Conservation (phyloP, 1,140 invertebrate genomes). For the Asobara japonica region DNA sequence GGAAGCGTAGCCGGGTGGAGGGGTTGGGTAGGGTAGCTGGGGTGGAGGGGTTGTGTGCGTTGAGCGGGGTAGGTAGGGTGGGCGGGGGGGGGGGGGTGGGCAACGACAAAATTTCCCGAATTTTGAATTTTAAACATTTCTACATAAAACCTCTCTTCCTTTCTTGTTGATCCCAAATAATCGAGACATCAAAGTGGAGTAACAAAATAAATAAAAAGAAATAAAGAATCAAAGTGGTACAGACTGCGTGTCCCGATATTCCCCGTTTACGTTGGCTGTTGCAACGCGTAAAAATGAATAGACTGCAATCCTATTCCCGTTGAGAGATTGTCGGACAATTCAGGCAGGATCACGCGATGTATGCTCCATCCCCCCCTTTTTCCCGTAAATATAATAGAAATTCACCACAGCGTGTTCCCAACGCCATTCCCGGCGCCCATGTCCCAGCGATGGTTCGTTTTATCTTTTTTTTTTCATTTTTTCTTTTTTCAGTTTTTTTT, state of each 20-base stretch:
- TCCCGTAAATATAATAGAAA: constrained; percentile 20
- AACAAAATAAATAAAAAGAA: neutral
- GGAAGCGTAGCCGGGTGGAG: too few species aligned
- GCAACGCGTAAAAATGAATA: constrained; percentile 9
- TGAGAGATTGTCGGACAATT: constrained; percentile 11
- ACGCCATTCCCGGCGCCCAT: constrained; percentile 23
- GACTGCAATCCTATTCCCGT: constrained; percentile 4
- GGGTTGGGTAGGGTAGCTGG: too few species aligned
- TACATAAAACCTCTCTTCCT: too few species aligned
- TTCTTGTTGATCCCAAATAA: too few species aligned
- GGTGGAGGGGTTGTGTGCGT: too few species aligned
- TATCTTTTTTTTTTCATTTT: constrained; percentile 4
- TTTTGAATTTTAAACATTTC: too few species aligned
- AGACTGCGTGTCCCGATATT: constrained; percentile 13
- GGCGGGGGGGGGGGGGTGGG: too few species aligned
- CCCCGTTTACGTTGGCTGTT: neutral
- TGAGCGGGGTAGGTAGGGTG: too few species aligned
- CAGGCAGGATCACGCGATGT: constrained; percentile 22
- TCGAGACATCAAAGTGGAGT: neutral
- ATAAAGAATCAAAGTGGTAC: neutral
- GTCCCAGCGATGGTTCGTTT: constrained; percentile 20
- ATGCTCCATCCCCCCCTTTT: neutral
- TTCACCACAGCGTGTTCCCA: constrained; percentile 6
- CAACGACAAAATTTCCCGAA: too few species aligned
- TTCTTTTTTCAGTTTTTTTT: neutral